Evolutionary conservation across 2,113 vertebrate genomes (phyloP).

Genomic region (Sorex fumeus): DNA sequence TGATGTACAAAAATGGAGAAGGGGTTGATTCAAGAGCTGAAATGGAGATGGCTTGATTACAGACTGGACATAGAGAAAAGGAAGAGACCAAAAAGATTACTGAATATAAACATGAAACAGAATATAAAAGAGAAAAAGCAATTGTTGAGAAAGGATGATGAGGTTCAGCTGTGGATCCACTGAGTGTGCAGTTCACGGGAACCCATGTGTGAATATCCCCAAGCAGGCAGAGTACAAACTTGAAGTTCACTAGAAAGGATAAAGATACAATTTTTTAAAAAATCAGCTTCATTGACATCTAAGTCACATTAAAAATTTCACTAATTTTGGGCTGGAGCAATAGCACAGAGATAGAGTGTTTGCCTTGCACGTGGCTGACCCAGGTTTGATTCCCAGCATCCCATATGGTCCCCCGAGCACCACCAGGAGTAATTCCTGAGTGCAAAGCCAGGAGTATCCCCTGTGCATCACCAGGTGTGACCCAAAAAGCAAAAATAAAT

Average conservation of each 20-base stretch:
- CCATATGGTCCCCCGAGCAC: too few species aligned
- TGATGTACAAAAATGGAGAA: not conserved
- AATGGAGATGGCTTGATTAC: not conserved
- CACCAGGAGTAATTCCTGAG: too few species aligned
- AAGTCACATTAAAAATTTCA: not conserved
- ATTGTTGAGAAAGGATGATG: not conserved
- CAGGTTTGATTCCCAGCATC: too few species aligned
- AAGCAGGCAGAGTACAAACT: not conserved
- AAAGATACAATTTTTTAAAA: not conserved
- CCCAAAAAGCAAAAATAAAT: too few species aligned
- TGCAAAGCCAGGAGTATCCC: too few species aligned
- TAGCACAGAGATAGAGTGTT: too few species aligned
- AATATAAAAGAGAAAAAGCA: not conserved
- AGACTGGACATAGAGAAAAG: not conserved
- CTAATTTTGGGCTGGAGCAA: too few species aligned
- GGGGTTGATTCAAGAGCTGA: not conserved
- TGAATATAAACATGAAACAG: not conserved
- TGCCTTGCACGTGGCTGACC: too few species aligned
- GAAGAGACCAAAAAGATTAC: not conserved
- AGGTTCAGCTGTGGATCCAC: not conserved
- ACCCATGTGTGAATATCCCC: not conserved
- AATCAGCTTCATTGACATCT: not conserved
- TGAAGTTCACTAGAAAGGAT: not conserved
- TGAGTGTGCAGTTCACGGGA: not conserved
- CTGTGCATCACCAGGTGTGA: too few species aligned